Evolutionary conservation across 1,140 invertebrate species (phyloP), one percentile per base, ranked within the genome.

Genomic region (Lepidotrigona ventralis): DNA sequence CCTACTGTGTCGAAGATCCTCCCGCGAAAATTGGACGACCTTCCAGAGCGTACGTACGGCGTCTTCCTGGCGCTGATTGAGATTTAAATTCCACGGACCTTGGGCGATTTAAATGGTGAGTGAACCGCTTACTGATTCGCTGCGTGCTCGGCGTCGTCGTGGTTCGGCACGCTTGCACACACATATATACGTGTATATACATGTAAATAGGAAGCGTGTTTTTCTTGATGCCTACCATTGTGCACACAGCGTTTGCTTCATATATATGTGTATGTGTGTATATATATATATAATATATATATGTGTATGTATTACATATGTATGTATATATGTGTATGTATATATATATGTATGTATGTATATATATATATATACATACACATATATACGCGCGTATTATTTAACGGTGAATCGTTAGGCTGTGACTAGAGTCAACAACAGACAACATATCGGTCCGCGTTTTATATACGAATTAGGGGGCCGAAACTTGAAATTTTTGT

Each of bases 51-150:
- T 77, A 68, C 63, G 56, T 54, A 29, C 54, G 78, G 78, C 82
- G 79, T 84, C 82, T 83, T 81, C 78, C 72, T 75, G 81, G 79
- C 85, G 89, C 85, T 85, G 85, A 84, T 84, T 85, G 90, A 91
- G 86, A 88, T 92, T 92, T 91, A 91, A 91, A 92, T 86, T 90
- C 76, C 83, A 68, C 86, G 85, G 87, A 83, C 87, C 83, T 85
- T 88, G 79, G 90, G 87, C 89, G 85, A 92, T 92, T 91, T 92
- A 91, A 92, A 91, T 91, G 91, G 91, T 92, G 89, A 92, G 91
- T 90, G 81, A 81, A 77, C 75, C 51, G 79, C 74, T 79, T 53
- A 54, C 66, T 72, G 54, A 54, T 63, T 58, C 17, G 63, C 63
- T 84, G 72, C 76, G 79, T 63, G 75, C 79, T 51, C 58, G n/a